Conservation (phyloP, 2,113 vertebrate species). For the Lycocorax pyrrhopterus region DNA sequence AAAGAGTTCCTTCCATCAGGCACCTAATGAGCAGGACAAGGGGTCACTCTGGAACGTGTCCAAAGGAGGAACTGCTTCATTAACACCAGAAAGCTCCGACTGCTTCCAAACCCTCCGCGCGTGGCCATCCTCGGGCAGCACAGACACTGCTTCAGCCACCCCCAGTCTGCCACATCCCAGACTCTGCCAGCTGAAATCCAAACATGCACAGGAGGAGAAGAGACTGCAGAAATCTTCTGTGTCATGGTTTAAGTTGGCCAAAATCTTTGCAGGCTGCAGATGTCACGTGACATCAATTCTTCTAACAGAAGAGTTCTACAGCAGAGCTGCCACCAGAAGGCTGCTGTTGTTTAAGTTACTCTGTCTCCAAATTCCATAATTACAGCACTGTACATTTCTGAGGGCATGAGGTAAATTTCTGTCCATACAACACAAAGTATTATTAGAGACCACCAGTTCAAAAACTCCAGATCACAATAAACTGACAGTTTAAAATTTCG, state of each 20-base stretch:
- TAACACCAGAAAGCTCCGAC: background rate
- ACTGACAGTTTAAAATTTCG: background rate
- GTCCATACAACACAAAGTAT: background rate
- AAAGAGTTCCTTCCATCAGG: background rate
- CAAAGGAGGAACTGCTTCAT: background rate
- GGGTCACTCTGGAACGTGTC: background rate
- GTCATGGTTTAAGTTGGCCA: background rate
- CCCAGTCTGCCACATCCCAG: background rate
- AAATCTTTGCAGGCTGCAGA: background rate
- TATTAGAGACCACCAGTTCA: background rate
- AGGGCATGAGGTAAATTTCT: background rate
- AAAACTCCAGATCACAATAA: background rate
- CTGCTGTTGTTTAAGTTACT: background rate
- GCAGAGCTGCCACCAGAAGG: background rate
- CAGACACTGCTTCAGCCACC: background rate
- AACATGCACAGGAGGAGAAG: background rate
- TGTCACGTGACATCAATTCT: accelerated
- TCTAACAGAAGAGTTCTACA: accelerated
- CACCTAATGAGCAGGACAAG: background rate
- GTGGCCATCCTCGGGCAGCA: background rate
- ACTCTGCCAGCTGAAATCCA: background rate
- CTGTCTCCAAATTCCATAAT: background rate
- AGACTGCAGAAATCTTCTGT: background rate
- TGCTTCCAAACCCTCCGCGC: background rate
- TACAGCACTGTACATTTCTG: background rate